Evolutionary conservation across 2,113 vertebrate species (phyloP), one percentile per base, ranked within the genome.

Genomic region (Sebastes fasciatus): DNA sequence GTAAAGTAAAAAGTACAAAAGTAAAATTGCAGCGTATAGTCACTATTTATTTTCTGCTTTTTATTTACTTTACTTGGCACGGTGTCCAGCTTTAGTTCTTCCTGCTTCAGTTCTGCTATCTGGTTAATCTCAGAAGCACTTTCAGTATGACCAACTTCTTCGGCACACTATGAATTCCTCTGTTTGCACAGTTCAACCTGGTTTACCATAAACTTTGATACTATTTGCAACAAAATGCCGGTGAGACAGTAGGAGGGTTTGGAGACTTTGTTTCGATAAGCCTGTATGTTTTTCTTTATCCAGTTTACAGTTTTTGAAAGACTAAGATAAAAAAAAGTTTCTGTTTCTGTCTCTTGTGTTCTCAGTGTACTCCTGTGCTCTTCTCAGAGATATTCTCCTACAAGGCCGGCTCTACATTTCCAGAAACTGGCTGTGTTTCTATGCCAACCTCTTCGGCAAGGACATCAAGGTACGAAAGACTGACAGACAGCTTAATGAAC

Each of bases 341-440:
- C 34, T 66, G 62, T 65, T n/a, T 64, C 34, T 60, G 11, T 76
- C 43, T 89, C 69, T 74, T 75, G 57, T 87, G 75, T 78, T 83
- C 21, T 45, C 89, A 99, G 98, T 97, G 86, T 99, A 98, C 74
- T 99, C 98, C 90, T 99, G 98, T 0, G 98, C 98, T 1, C 97
- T 99, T 23, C 97, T 98, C 93, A 96, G 96, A 92, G 98, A 99
- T 46, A 97, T 99, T 72, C 96, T 99, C 13, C 96, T 99, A 48
- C 98, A 99, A 86, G 98, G 98, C 13, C 96, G 98, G 9, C 97
- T 99, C 84, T 99, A 98, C 93, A 99, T 99, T 89, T 99, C 98
- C 77, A 95, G 96, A 86, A 97, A 98, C 94, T 99, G 98, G 98
- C 94, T 99, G 88, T 99, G 98, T 94, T 99, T 99, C 94, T 97